Evolutionary conservation across 23 tunicate species (phyloP).

Genomic region (Styela clava): DNA sequence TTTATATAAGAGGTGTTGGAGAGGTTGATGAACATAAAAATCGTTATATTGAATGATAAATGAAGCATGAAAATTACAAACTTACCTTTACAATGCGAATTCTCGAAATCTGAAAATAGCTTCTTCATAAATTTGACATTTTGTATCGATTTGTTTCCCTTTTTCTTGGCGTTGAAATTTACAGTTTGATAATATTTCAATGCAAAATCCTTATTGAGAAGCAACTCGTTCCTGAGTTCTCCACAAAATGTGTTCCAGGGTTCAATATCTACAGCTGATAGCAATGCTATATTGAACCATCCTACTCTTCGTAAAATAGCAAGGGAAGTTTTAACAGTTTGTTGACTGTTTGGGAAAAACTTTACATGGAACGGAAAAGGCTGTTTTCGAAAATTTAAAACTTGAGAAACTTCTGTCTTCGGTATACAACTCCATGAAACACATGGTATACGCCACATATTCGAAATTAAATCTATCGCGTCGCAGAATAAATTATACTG

Average conservation of each 20-base stretch:
- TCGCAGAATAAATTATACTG: constrained; percentile 27
- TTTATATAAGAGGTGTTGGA: no score
- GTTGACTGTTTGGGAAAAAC: constrained; percentile 23
- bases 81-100: constrained; percentile 18
- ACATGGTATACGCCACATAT: constrained; percentile 12
- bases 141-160: background rate
- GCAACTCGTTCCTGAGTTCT: constrained; percentile 17
- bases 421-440: constrained; percentile 41
- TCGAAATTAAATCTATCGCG: constrained; percentile 24
- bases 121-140: background rate
- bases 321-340: constrained; percentile 15
- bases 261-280: constrained; percentile 30
- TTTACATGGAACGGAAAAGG: background rate
- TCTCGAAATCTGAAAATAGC: background rate
- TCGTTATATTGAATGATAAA: no score
- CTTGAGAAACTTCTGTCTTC: background rate
- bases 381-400: background rate
- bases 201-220: constrained; percentile 19
- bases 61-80: no score
- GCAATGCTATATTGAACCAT: constrained; percentile 48
- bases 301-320: constrained; percentile 28
- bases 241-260: constrained; percentile 36
- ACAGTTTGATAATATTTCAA: constrained; percentile 32
- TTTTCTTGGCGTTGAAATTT: background rate
- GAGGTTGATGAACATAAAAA: no score